phyloP scores from a whole-genome alignment of 2,113 vertebrate genomes.

The Turdus rufiventris region DNA sequence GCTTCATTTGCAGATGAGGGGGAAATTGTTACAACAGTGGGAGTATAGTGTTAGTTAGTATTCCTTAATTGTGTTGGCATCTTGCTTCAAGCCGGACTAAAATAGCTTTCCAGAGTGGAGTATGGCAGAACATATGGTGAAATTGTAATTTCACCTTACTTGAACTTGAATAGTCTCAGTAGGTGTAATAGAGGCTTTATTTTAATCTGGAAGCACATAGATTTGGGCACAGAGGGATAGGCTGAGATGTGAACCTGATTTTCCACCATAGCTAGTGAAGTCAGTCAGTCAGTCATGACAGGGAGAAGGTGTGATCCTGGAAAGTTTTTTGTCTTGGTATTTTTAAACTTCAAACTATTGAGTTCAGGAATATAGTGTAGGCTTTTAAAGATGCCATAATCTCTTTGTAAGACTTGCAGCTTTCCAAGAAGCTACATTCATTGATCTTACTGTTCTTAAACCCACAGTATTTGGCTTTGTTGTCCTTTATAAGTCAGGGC shows the following conservation, averaged over 20 bases:
- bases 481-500: background rate
- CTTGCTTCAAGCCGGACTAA: conserved; percentile 15
- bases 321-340: background rate
- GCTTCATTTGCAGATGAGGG: background rate
- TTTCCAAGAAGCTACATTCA: background rate
- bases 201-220: background rate
- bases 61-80: conserved; percentile 45
- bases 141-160: conserved; percentile 20
- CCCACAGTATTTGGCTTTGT: background rate
- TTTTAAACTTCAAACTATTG: background rate
- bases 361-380: background rate
- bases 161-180: conserved; percentile 14
- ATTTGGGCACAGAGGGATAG: background rate
- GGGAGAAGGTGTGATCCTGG: background rate
- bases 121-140: conserved; percentile 37
- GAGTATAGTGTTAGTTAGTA: conserved; percentile 46
- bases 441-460: background rate
- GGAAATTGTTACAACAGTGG: conserved; percentile 46
- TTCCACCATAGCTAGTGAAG: background rate
- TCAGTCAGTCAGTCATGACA: background rate
- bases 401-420: background rate
- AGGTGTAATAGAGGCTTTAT: background rate
- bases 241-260: conserved; percentile 6
- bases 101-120: conserved; percentile 36
- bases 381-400: background rate